Conservation (phyloP, 2,113 vertebrate genomes). For the Propithecus coquereli region DNA sequence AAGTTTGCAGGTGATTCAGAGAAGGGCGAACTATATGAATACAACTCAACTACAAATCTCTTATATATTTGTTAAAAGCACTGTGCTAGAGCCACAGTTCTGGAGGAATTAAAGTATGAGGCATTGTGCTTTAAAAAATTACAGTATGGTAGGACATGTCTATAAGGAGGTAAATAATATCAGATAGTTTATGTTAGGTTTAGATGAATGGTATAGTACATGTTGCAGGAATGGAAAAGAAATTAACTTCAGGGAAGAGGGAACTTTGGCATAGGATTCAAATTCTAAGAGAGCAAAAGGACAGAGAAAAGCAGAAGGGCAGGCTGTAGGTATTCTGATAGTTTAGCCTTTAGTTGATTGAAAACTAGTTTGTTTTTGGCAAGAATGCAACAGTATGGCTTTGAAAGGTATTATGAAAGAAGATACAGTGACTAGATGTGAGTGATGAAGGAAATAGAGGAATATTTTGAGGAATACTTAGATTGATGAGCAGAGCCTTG, state of each 20-base stretch:
- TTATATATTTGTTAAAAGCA: not conserved
- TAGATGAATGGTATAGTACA: not conserved
- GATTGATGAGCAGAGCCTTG: not conserved
- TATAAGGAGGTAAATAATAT: not conserved
- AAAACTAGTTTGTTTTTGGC: not conserved
- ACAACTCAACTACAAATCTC: not conserved
- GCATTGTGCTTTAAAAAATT: not conserved
- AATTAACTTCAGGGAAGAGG: not conserved
- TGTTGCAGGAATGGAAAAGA: not conserved
- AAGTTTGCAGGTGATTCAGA: not conserved
- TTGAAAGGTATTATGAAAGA: constrained; percentile 9
- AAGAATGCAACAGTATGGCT: not conserved
- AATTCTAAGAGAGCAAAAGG: constrained; percentile 3
- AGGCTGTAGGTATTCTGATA: not conserved
- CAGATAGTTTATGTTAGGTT: not conserved
- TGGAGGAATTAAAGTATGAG: constrained; percentile 11
- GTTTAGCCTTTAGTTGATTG: not conserved
- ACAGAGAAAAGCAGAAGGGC: not conserved
- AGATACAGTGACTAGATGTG: not conserved
- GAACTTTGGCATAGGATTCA: not conserved
- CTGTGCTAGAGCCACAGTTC: not conserved
- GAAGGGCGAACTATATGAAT: not conserved
- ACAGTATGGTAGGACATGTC: not conserved
- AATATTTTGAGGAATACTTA: not conserved
- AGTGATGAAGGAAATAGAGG: not conserved